A percentile compares a stretch with the other conserved stretches of the same genome.
Evolutionary conservation across 2,888 invertebrate species (phyloP).

Genomic region (Stenolophus ochropezus): DNA sequence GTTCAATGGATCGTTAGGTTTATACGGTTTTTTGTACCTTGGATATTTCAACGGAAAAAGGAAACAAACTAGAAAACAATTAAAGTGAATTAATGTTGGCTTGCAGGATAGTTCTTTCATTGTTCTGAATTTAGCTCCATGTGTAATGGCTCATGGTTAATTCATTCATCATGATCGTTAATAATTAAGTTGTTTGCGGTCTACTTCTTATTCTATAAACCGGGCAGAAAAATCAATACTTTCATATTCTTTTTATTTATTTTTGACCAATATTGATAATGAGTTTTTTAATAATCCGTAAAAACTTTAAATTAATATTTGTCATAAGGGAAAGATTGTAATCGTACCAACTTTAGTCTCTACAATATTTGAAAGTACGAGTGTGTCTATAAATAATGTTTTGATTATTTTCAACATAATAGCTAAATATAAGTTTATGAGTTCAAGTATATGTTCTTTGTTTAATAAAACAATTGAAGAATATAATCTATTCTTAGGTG

Average conservation of each 20-base stretch:
- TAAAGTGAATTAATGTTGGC: constrained; percentile 10
- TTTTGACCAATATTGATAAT: too few relatives aligned
- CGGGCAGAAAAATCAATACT: constrained; percentile 6
- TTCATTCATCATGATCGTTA: background rate
- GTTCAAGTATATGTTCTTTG: too few relatives aligned
- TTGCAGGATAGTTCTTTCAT: background rate
- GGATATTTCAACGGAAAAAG: background rate
- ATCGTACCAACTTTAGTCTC: too few relatives aligned
- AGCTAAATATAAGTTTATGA: too few relatives aligned
- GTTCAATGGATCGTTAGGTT: constrained; percentile 26
- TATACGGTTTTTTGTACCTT: background rate
- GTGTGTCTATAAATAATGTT: too few relatives aligned
- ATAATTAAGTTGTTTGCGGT: constrained; percentile 8
- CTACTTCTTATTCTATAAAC: background rate
- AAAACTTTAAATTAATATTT: too few relatives aligned
- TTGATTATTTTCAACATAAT: too few relatives aligned
- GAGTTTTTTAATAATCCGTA: too few relatives aligned
- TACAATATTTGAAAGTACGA: too few relatives aligned
- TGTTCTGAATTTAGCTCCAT: constrained; percentile 9
- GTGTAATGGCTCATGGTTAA: background rate
- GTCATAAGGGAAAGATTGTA: too few relatives aligned
- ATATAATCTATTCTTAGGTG: too few relatives aligned
- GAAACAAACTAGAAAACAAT: constrained; percentile 7
- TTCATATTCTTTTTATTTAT: background rate
- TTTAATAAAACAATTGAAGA: too few relatives aligned